These are phyloP conservation scores for Gnathonemus longibarbis DNA, from an alignment of 2,113 vertebrate species.

Conservation along the genomic window DNA sequence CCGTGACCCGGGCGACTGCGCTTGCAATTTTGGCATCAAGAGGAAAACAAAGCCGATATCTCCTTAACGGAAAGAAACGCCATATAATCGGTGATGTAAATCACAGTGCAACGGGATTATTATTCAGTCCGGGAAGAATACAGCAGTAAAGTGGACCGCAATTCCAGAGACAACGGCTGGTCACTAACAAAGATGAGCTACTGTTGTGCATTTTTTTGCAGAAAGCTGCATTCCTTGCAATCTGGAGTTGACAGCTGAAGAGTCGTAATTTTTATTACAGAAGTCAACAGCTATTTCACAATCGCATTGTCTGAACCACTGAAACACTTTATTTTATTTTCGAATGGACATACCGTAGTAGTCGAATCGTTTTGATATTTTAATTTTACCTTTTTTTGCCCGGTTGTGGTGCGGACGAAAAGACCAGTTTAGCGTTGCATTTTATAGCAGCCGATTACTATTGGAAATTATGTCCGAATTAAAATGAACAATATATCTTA, in stretches of 20 bases:
- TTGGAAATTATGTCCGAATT: not conserved
- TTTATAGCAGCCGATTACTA: not conserved
- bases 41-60: not conserved
- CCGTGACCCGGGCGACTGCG: not conserved
- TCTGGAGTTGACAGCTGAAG: slow-evolving; percentile 21
- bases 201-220: slow-evolving; percentile 8
- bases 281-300: slow-evolving; percentile 5
- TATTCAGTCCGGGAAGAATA: not conserved
- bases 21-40: not conserved
- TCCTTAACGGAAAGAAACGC: not conserved
- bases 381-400: not conserved
- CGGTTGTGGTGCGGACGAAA: slow-evolving; percentile 3
- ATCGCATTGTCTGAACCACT: not conserved
- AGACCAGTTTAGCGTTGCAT: not conserved
- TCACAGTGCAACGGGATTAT: not conserved
- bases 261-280: not conserved
- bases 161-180: slow-evolving; percentile 6
- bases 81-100: not conserved
- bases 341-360: slow-evolving; percentile 7
- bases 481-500: slow-evolving; percentile 31
- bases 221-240: slow-evolving; percentile 19
- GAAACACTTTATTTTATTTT: slow-evolving; percentile 3
- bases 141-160: not conserved
- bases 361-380: slow-evolving; percentile 5
- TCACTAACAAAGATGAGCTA: not conserved